Conservation (phyloP, 2,113 vertebrate species). For the Lipophrys pholis region DNA sequence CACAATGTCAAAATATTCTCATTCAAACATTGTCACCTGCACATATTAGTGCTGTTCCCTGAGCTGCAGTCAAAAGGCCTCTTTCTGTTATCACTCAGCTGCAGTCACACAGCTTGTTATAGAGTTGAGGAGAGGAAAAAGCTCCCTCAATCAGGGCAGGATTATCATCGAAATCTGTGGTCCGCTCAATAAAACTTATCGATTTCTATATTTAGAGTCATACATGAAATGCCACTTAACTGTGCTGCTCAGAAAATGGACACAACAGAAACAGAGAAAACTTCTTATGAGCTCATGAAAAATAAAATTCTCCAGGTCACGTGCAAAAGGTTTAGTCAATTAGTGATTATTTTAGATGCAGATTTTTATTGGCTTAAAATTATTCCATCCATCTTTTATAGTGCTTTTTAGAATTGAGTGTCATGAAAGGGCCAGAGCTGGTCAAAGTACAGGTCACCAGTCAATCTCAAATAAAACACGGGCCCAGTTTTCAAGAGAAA, state of each 20-base stretch:
- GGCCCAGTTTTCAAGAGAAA: too few species aligned
- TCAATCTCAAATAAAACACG: too few species aligned
- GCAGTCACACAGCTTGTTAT: slow-evolving; percentile 4
- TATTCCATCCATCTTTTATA: too few species aligned
- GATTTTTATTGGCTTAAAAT: too few species aligned
- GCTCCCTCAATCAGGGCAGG: not conserved
- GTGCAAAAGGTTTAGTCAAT: too few species aligned
- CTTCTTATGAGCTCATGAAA: too few species aligned
- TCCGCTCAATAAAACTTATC: slow-evolving; percentile 3
- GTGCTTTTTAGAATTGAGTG: too few species aligned
- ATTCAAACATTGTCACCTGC: slow-evolving; percentile 23
- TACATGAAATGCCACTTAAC: not conserved
- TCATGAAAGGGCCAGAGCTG: too few species aligned
- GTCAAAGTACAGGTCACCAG: too few species aligned
- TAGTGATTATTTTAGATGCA: too few species aligned
- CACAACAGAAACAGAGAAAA: not conserved
- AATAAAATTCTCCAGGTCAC: too few species aligned
- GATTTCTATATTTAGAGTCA: not conserved
- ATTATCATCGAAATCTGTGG: not conserved
- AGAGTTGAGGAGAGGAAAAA: slow-evolving; percentile 2
- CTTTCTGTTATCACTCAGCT: not conserved
- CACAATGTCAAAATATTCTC: slow-evolving; percentile 22
- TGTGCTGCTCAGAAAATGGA: not conserved
- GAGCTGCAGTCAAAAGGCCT: not conserved
- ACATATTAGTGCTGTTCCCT: slow-evolving; percentile 17